Base-by-base conservation (phyloP, 2,113 vertebrate species). In the Turdus rufiventris region DNA sequence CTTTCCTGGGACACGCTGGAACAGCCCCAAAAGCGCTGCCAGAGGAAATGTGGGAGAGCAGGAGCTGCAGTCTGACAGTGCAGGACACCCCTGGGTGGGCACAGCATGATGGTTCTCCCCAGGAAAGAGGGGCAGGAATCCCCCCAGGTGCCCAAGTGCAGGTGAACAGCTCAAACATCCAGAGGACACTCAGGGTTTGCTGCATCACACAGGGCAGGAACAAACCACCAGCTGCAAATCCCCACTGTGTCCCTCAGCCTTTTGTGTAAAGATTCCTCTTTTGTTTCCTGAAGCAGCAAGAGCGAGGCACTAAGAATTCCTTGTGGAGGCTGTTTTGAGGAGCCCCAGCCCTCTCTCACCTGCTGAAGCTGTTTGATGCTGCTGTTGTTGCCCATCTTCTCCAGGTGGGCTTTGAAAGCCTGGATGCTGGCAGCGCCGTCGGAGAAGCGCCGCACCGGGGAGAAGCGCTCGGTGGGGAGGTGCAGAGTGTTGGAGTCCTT, bases 401-500 rank as follows among this genome's bases (percentile, higher is more conserved):
- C 99, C 96, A 99, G 98, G 94, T 99, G 99, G 94, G 98, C 98
- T 98, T 99, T 99, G 98, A 99, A 99, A 68, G 99, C 99, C 97
- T 99, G 99, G 96, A 99, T 99, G 96, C 99, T 99, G 89, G 99
- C 98, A 21, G 99, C 99, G 45, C 99, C 99, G 1, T 99, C 99
- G 0, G 99, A 99, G 97, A 99, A 99, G 47, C 99, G 99, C 63
- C 99, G 98, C 45, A 99, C 99, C 0, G 99, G 99, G 80, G 99
- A 99, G 98, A 99, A 99, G 81, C 99, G 99, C 96, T 99, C 99
- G 80, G 99, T 99, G 78, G 99, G 99, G 88, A 99, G 98, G 96
- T 99, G 99, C 97, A 99, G 98, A 25, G 99, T 99, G 94, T 99
- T 99, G 75, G 99, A 99, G 97, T 99, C 99, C 97, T 99, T 99